Percentiles rank a stretch among this genome's conserved stretches.
Conservation (phyloP, 2,888 invertebrate species). For the Philhelius pedissequus region DNA sequence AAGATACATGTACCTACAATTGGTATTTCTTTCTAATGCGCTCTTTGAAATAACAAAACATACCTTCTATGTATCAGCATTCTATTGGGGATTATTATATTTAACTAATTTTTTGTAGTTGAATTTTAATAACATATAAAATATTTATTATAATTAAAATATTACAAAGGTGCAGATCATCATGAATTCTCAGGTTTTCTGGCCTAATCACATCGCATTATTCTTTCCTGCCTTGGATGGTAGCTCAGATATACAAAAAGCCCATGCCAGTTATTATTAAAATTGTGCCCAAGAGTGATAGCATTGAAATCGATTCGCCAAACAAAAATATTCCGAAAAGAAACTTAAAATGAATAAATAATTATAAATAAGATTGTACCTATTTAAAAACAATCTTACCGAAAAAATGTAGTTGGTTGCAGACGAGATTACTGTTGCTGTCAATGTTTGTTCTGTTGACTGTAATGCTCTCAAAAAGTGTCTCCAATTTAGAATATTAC, state of each 20-base stretch:
- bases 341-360: conserved; percentile 81
- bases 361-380: not conserved
- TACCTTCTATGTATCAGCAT: no score
- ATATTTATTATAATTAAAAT: no score
- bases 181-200: no score
- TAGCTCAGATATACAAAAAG: conserved; percentile 80
- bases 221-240: not conserved
- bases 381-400: conserved; percentile 74
- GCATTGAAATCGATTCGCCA: conserved; percentile 83
- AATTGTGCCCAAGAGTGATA: conserved; percentile 86
- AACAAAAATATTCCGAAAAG: conserved; percentile 85
- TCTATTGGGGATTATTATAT: no score
- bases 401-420: conserved; percentile 83
- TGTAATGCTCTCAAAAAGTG: conserved; percentile 82
- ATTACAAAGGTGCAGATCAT: no score
- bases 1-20: no score
- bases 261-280: conserved; percentile 86
- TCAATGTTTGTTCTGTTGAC: conserved; percentile 80
- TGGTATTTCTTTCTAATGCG: no score
- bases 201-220: not conserved
- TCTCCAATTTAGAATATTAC: conserved; percentile 81
- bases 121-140: no score
- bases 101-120: no score
- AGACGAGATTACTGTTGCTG: conserved; percentile 81
- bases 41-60: no score